These are phyloP conservation scores for Atopsyche davidsoni DNA, from an alignment of 1,140 invertebrate species.

Conservation along the genomic window DNA sequence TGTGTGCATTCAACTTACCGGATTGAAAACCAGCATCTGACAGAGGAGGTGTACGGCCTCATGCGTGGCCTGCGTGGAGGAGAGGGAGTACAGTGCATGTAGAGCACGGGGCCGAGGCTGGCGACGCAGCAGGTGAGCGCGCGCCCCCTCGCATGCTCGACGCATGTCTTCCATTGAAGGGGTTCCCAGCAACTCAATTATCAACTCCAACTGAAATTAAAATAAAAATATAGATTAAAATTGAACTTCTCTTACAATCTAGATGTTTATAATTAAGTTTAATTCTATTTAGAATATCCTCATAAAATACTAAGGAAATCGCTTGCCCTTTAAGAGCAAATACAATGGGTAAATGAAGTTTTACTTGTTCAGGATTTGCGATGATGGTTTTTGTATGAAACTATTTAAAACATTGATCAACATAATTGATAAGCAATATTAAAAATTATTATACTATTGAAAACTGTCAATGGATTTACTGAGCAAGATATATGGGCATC, in stretches of 20 bases:
- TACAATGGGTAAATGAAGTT: too few species aligned
- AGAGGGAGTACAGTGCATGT: conserved; percentile 85
- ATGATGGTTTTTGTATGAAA: too few species aligned
- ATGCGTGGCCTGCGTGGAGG: conserved; percentile 82
- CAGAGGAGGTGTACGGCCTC: conserved; percentile 97
- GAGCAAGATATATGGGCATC: background rate
- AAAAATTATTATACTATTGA: background rate
- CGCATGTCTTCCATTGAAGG: conserved; percentile 93
- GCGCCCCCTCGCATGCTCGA: conserved; percentile 92
- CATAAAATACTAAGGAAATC: too few species aligned
- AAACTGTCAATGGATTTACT: background rate
- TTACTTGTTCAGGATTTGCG: too few species aligned
- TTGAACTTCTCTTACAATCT: too few species aligned
- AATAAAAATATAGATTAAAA: background rate
- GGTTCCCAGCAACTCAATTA: conserved; percentile 96
- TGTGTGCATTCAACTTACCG: too few species aligned
- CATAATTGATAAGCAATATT: conserved; percentile 2
- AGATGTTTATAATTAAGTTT: too few species aligned
- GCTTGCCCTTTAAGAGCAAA: too few species aligned
- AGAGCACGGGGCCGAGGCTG: conserved; percentile 84
- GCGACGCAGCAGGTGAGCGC: conserved; percentile 85
- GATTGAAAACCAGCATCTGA: conserved; percentile 97
- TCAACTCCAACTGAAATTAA: conserved; percentile 79
- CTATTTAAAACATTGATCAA: too few species aligned
- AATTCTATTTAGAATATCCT: too few species aligned